These are phyloP conservation scores for Tauraco erythrolophus DNA, from an alignment of 2,113 vertebrate genomes.

Conservation along the genomic window DNA sequence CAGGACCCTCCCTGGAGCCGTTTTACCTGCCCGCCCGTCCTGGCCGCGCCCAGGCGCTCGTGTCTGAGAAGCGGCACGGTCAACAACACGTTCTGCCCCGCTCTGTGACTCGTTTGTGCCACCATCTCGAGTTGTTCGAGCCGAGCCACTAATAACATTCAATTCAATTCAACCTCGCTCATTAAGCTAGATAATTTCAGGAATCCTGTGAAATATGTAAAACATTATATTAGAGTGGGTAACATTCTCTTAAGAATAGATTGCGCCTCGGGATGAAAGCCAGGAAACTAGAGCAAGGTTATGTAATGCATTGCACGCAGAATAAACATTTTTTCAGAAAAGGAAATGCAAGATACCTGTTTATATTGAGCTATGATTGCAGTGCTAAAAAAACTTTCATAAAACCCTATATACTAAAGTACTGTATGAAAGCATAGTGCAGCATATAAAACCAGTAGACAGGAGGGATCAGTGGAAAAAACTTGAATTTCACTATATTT, in stretches of 20 bases:
- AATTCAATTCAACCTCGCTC: accelerated
- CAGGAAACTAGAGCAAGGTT: not conserved
- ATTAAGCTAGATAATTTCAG: too few relatives aligned
- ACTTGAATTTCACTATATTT: not conserved
- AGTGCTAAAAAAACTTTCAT: not conserved
- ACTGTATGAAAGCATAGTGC: not conserved
- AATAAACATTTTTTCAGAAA: not conserved
- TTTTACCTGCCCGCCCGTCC: too few relatives aligned
- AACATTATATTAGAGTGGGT: not conserved
- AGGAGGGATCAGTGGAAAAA: not conserved
- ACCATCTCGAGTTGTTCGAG: accelerated
- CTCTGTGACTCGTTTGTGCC: not conserved
- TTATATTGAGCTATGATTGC: not conserved
- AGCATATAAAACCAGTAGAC: not conserved
- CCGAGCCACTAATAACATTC: accelerated
- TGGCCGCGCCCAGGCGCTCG: too few relatives aligned
- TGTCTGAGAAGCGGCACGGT: not conserved
- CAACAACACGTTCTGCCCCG: accelerated
- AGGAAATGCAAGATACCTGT: not conserved
- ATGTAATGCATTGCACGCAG: not conserved
- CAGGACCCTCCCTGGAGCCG: too few relatives aligned
- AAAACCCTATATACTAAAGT: not conserved
- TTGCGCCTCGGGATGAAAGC: not conserved
- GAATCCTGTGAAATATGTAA: not conserved
- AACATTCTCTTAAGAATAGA: not conserved